Conservation (phyloP, 1,140 invertebrate species). For the Drosophila trapezifrons region DNA sequence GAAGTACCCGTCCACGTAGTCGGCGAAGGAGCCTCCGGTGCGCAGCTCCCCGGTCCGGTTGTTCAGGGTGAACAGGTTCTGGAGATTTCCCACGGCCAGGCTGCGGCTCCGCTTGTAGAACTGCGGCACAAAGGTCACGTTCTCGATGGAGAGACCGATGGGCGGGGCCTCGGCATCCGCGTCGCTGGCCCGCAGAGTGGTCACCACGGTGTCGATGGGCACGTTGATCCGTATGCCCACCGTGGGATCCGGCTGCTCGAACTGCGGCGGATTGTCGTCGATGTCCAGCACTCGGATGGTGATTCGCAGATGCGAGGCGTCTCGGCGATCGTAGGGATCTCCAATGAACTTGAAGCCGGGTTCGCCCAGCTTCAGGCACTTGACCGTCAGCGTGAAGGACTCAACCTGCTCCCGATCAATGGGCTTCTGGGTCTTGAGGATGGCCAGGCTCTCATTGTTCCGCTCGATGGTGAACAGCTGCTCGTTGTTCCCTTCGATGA, state of each 20-base stretch:
- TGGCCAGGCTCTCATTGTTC: conserved; percentile 87
- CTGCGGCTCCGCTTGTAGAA: conserved; percentile 85
- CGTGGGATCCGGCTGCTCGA: conserved; percentile 88
- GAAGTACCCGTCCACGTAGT: conserved; percentile 90
- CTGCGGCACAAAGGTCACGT: conserved; percentile 88
- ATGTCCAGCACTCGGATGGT: conserved; percentile 88
- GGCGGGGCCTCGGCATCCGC: conserved; percentile 88
- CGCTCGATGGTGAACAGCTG: conserved; percentile 87
- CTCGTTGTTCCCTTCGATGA: conserved; percentile 90
- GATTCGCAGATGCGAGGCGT: conserved; percentile 89
- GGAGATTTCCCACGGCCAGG: conserved; percentile 84
- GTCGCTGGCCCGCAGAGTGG: conserved; percentile 88
- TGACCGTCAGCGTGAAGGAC: conserved; percentile 88
- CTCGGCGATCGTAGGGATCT: conserved; percentile 85
- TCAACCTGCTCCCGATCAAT: conserved; percentile 88
- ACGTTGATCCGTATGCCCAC: conserved; percentile 91
- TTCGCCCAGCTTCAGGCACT: conserved; percentile 86
- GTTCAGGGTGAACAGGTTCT: conserved; percentile 86
- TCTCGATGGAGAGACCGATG: conserved; percentile 87
- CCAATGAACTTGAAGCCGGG: conserved; percentile 81
- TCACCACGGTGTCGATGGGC: conserved; percentile 89
- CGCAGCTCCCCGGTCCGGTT: conserved; percentile 88
- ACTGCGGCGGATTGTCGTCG: conserved; percentile 90
- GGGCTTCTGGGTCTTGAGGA: conserved; percentile 86
- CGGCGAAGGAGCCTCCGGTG: conserved; percentile 88